These are phyloP conservation scores for Oncorhynchus tshawytscha DNA, from an alignment of 2,113 vertebrate species.

Conservation along the genomic window DNA sequence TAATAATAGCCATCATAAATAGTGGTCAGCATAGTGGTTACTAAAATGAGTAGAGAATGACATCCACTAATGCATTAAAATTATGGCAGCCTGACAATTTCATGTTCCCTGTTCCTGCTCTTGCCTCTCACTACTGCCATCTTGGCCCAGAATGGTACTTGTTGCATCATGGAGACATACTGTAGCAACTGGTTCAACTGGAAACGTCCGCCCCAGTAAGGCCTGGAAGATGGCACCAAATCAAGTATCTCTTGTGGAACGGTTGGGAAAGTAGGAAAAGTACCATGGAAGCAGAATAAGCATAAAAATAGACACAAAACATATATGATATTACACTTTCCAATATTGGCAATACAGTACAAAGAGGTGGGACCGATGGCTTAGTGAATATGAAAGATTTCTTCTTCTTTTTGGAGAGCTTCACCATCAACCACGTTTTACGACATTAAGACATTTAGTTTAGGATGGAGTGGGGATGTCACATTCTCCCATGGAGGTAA, in stretches of 20 bases:
- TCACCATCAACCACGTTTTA: slow-evolving; percentile 51
- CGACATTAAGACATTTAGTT: slow-evolving; percentile 65
- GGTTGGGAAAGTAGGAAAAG: slow-evolving; percentile 26
- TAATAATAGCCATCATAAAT: slow-evolving; percentile 13
- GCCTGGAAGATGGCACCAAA: neutral
- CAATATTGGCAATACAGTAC: slow-evolving; percentile 21
- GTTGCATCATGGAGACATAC: neutral
- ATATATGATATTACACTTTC: neutral
- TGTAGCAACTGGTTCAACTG: neutral
- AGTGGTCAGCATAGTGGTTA: slow-evolving; percentile 46
- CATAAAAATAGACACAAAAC: slow-evolving; percentile 19
- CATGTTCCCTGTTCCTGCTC: neutral
- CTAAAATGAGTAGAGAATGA: neutral
- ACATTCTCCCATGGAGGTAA: slow-evolving; percentile 34
- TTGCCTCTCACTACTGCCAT: neutral
- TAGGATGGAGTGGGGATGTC: slow-evolving; percentile 55
- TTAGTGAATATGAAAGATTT: slow-evolving; percentile 16
- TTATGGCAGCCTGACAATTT: neutral
- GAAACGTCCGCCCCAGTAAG: neutral
- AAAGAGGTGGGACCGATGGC: slow-evolving; percentile 12
- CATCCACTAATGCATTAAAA: neutral
- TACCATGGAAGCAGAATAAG: slow-evolving; percentile 24
- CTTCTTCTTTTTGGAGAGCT: slow-evolving; percentile 13
- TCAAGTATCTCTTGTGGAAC: slow-evolving; percentile 12
- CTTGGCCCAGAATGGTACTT: neutral